Evolutionary conservation across 2,797 vertebrate genomes (phyloP).

Genomic region (Pangasius macronema): DNA sequence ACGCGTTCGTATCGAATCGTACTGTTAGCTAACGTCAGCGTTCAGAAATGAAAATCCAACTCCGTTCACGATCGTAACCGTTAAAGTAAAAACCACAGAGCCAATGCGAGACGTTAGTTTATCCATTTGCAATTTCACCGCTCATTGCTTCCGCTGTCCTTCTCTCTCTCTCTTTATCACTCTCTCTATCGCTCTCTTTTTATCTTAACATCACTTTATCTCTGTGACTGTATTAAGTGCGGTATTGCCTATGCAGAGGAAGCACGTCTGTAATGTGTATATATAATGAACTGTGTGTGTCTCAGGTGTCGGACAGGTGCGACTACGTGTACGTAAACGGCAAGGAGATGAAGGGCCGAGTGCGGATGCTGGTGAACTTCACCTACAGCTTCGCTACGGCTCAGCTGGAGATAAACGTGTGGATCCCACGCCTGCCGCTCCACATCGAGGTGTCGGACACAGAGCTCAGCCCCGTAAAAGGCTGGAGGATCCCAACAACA

Average conservation of each 20-base stretch:
- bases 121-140: not conserved
- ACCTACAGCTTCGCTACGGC: slow-evolving; percentile 79
- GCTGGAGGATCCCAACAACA: slow-evolving; percentile 80
- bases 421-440: slow-evolving; percentile 83
- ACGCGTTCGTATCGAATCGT: not conserved
- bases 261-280: not conserved
- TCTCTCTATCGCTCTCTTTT: not conserved
- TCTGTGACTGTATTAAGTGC: not conserved
- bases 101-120: not conserved
- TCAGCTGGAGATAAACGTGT: slow-evolving; percentile 78
- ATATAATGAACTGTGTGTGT: slow-evolving; percentile 46
- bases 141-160: not conserved
- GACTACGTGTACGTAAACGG: slow-evolving; percentile 86
- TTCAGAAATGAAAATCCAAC: not conserved
- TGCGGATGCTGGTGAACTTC: slow-evolving; percentile 78
- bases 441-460: slow-evolving; percentile 86
- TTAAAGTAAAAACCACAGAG: not conserved
- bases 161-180: not conserved
- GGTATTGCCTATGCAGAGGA: not conserved
- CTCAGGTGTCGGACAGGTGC: slow-evolving; percentile 82
- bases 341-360: slow-evolving; percentile 83
- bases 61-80: not conserved
- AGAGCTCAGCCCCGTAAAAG: slow-evolving; percentile 84
- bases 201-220: not conserved
- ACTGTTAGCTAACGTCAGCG: no score